Conservation (phyloP, 2,797 vertebrate species). For the Galaxias olidus region DNA sequence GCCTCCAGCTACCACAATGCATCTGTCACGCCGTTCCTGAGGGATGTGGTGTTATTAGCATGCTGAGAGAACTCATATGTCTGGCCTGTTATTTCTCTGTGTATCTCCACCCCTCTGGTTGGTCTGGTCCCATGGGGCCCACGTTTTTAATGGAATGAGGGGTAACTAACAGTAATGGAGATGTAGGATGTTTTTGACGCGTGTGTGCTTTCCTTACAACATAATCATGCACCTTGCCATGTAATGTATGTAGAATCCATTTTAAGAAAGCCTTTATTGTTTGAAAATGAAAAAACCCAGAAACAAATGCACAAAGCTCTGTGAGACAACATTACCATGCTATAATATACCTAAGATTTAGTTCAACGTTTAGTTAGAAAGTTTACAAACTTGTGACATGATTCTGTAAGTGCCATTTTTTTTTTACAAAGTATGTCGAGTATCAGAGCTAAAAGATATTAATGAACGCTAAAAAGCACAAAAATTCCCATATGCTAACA, state of each 20-base stretch:
- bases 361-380: too few relatives aligned
- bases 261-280: neutral
- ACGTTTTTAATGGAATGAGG: neutral
- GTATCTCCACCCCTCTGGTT: constrained; percentile 23
- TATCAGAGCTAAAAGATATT: too few relatives aligned
- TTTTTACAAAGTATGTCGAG: too few relatives aligned
- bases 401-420: too few relatives aligned
- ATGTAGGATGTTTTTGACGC: neutral
- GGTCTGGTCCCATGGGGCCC: constrained; percentile 27
- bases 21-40: constrained; percentile 50
- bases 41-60: constrained; percentile 49
- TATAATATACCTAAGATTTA: too few relatives aligned
- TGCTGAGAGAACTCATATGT: constrained; percentile 39
- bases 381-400: too few relatives aligned
- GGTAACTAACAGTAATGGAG: neutral
- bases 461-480: too few relatives aligned
- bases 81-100: constrained; percentile 12
- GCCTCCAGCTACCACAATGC: constrained; percentile 53
- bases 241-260: neutral
- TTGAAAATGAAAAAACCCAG: too few relatives aligned
- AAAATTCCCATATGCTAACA: too few relatives aligned
- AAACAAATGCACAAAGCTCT: too few relatives aligned
- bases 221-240: neutral
- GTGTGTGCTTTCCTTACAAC: neutral
- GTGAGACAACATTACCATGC: too few relatives aligned